A percentile compares a stretch with the other conserved stretches of the same genome.
These are phyloP conservation scores for Botia kubotai DNA, from an alignment of 2,797 vertebrate genomes.

Conservation along the genomic window DNA sequence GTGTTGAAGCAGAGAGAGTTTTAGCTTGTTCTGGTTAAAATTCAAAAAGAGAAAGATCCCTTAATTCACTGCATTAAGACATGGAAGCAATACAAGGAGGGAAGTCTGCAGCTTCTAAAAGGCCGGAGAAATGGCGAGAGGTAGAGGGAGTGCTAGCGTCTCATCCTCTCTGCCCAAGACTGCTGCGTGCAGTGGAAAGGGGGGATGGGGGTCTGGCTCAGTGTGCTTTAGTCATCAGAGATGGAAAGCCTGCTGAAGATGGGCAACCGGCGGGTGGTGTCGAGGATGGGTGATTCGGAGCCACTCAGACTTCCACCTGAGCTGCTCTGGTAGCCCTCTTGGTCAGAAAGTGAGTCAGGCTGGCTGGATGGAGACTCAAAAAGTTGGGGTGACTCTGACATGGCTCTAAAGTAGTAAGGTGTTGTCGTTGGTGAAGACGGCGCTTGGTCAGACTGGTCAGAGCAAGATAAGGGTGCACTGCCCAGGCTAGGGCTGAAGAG, in stretches of 20 bases:
- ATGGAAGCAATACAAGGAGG: slow-evolving; percentile 53
- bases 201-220: slow-evolving; percentile 36
- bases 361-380: slow-evolving; percentile 93
- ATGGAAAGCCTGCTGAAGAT: slow-evolving; percentile 99
- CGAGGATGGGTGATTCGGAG: slow-evolving; percentile 92
- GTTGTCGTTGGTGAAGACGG: slow-evolving; percentile 82
- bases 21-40: slow-evolving; percentile 66
- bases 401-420: slow-evolving; percentile 89
- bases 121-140: slow-evolving; percentile 35
- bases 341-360: slow-evolving; percentile 96
- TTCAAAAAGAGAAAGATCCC: slow-evolving; percentile 68
- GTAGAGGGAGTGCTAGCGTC: slow-evolving; percentile 45
- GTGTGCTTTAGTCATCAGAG: slow-evolving; percentile 88
- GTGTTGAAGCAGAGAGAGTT: slow-evolving; percentile 59
- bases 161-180: slow-evolving; percentile 50
- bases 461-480: slow-evolving; percentile 70
- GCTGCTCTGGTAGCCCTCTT: slow-evolving; percentile 98
- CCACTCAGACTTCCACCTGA: slow-evolving; percentile 92
- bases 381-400: slow-evolving; percentile 92
- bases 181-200: slow-evolving; percentile 49
- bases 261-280: slow-evolving; percentile 94
- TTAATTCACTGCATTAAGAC: slow-evolving; percentile 73
- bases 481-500: slow-evolving; percentile 91
- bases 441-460: slow-evolving; percentile 75
- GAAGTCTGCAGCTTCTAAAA: slow-evolving; percentile 53